A percentile compares a stretch with the other conserved stretches of the same genome.
Evolutionary conservation across 2,888 invertebrate species (phyloP).

Genomic region (Campopleginae sp.): DNA sequence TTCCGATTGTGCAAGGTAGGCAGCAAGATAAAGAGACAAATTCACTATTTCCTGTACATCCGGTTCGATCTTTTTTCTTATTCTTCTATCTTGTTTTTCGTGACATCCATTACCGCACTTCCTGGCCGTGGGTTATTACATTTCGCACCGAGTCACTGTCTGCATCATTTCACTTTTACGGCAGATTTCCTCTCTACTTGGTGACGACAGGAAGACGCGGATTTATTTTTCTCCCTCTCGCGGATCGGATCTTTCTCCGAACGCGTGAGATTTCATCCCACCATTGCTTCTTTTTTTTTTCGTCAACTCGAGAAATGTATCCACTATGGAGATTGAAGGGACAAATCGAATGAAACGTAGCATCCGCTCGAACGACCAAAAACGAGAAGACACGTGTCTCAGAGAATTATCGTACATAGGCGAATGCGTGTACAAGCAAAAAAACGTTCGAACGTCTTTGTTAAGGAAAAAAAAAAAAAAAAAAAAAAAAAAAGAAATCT

Average conservation of each 20-base stretch:
- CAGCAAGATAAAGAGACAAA: background rate
- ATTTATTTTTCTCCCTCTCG: constrained; percentile 7
- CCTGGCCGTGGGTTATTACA: constrained; percentile 25
- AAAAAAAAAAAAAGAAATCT: background rate
- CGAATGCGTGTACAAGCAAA: constrained; percentile 24
- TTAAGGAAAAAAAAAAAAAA: too few species aligned
- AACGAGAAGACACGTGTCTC: constrained; percentile 50
- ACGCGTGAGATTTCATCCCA: background rate
- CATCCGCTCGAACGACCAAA: constrained; percentile 42
- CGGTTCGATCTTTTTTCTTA: background rate
- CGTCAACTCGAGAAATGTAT: constrained; percentile 1
- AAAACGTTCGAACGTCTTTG: background rate
- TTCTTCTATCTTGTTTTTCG: background rate
- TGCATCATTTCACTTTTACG: constrained; percentile 23
- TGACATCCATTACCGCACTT: constrained; percentile 6
- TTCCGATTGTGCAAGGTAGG: background rate
- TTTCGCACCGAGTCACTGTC: constrained; percentile 19
- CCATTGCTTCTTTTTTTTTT: constrained; percentile 1
- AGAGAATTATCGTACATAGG: constrained; percentile 35
- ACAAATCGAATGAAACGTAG: constrained; percentile 56
- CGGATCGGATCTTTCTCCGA: constrained; percentile 4
- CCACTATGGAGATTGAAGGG: constrained; percentile 34
- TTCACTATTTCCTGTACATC: background rate
- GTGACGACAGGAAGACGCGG: constrained; percentile 10
- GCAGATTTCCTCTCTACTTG: constrained; percentile 24